Conservation (phyloP, 2,888 invertebrate species). For the Lapara coniferarum region DNA sequence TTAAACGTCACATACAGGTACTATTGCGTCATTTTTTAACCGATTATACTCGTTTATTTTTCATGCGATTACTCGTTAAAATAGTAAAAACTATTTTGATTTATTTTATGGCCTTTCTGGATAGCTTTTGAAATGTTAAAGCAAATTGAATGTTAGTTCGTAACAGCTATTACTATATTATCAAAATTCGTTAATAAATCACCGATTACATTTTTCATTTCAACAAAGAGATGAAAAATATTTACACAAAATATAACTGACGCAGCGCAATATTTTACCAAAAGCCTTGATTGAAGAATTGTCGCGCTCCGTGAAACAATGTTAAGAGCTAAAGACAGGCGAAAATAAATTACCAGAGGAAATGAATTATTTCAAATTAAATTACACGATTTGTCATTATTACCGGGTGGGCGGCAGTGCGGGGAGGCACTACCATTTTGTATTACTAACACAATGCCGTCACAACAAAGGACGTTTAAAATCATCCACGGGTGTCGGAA, state of each 20-base stretch:
- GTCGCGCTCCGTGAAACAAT: conserved; percentile 17
- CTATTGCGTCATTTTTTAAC: no score
- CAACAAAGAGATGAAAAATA: not conserved
- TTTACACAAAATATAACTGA: conserved; percentile 18
- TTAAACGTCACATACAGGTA: no score
- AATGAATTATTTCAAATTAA: conserved; percentile 25
- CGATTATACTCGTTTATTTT: not conserved
- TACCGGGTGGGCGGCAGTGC: not conserved
- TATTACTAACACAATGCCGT: conserved; percentile 12
- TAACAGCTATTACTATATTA: not conserved
- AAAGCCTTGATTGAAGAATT: conserved; percentile 15
- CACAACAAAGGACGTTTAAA: conserved; percentile 23
- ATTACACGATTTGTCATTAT: conserved; percentile 25
- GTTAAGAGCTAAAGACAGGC: conserved; percentile 22
- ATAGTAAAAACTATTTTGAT: not conserved
- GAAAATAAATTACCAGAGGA: conserved; percentile 24
- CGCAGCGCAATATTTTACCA: not conserved
- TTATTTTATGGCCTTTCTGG: not conserved
- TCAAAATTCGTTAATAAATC: no score
- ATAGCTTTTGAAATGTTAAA: not conserved
- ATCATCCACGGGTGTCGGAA: conserved; percentile 12
- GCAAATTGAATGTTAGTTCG: not conserved
- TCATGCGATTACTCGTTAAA: not conserved
- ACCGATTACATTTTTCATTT: not conserved
- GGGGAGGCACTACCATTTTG: conserved; percentile 9